Base-by-base conservation (phyloP, 37 sponge, comb jelly and placozoan genomes). In the Spongilla lacustris region DNA sequence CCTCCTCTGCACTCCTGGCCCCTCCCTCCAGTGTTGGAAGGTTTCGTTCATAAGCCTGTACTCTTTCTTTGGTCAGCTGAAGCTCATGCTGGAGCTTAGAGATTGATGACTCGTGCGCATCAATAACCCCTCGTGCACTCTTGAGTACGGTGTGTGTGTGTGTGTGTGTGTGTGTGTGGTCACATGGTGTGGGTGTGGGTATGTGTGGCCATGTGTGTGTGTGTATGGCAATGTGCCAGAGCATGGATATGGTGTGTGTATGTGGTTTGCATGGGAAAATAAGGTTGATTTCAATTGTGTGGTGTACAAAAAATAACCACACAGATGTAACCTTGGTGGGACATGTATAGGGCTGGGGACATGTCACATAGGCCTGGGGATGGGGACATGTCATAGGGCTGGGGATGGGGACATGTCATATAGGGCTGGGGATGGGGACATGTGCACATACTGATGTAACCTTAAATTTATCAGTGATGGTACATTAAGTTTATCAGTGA, bases 71-170 rank as follows among this genome's bases (percentile, higher is more conserved):
- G 26, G 87, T 79, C 1, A 13, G 31, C 0, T 87, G 79, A 35
- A 95, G 70, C 29, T 86, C 41, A 26, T 78, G 83, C 36, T 84
- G 75, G 24, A 94, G 78, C 17, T 36, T 84, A 17, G 34, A 36
- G 12, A 93, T 79, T 6, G 78, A 58, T 2, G 90, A 86, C 38
- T 89, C 93, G 19, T 83, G 67, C 12, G 90, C 93, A 80, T 93
- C 93, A 28, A 93, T 86, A 22, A 74, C 76, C 26, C 90, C 93
- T 66, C 80, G 70, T 24, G 93, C 84, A 68, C 71, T 76, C 93
- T 93, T 58, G 34, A 41, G 41, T 9, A 6, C 6, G 41, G 41
- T 41, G 41, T 41, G 41, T 26, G 29, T 70, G 29, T 70, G 9
- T n/a, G n/a, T n/a, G n/a, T n/a, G n/a, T n/a, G n/a, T n/a, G n/a